Base-by-base conservation (phyloP, 2,113 vertebrate genomes). In the Cephalopterus ornatus region DNA sequence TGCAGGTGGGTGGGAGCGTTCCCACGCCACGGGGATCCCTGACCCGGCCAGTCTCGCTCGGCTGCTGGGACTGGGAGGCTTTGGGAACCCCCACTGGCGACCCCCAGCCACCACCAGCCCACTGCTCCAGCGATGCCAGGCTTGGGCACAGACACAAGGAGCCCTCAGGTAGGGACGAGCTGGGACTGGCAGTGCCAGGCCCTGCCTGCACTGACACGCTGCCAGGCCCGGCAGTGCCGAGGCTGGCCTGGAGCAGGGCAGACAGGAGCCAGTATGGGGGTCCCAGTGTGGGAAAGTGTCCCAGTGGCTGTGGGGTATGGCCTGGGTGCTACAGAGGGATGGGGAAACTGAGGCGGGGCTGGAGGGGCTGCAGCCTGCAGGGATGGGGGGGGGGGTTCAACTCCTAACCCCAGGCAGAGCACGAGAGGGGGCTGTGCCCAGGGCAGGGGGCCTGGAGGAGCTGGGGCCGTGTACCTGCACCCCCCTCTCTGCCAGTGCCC, bases 321-420 rank as follows among this genome's bases (percentile, higher is more conserved):
- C 1, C 0, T 39, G 59, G 32, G 19, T 35, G 32, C 49, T 47
- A 44, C 67, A 49, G 37, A 26, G 28, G 30, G 39, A 21, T 39
- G 74, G 91, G 71, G 67, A 94, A 96, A 94, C 89, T 88, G 95
- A 96, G 86, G 89, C 89, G 94, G 20, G 32, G 26, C 23, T 14
- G 41, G 61, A 67, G 52, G 46, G 35, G 7, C 33, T 68, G 49
- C 68, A 46, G 24, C 16, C n/a, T 24, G 46, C 16, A 5, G 22
- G 10, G 46, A 5, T 5, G 9, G 12, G 9, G 15, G 8, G 8
- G 10, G 23, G 9, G 26, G 44, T 33, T 71, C 2, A 11, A 14
- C 21, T 19, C 46, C 37, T 74, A 28, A 27, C 50, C 59, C 32
- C 68, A 22, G 52, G 33, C n/a, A 66, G 61, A 59, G 15, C 18